Conservation (phyloP, 2,888 invertebrate genomes). For the Prosopocoilus inquinatus region DNA sequence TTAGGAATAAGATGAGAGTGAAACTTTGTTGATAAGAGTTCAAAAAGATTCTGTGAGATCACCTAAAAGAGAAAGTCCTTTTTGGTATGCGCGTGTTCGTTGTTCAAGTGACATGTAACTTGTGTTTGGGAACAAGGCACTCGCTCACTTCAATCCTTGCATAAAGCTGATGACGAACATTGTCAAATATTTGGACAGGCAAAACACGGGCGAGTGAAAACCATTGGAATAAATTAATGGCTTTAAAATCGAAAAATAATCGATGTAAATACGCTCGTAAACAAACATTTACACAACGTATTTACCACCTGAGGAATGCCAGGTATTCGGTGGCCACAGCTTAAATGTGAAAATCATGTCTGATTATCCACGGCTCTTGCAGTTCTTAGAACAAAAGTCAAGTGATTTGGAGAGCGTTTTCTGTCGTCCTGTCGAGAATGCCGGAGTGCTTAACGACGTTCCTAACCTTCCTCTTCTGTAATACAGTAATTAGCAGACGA, state of each 20-base stretch:
- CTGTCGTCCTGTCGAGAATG: neutral
- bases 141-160: no score
- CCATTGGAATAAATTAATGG: neutral
- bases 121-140: no score
- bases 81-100: no score
- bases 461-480: neutral
- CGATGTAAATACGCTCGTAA: neutral
- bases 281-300: slow-evolving; percentile 21
- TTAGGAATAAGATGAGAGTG: no score
- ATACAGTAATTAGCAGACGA: slow-evolving; percentile 1
- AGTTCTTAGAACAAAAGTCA: slow-evolving; percentile 29
- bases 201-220: no score
- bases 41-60: no score
- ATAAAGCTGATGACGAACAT: no score
- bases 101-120: no score
- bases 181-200: no score
- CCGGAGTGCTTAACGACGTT: neutral
- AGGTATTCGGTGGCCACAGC: slow-evolving; percentile 29
- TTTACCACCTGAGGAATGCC: slow-evolving; percentile 27
- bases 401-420: slow-evolving; percentile 21
- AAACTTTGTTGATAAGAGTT: no score
- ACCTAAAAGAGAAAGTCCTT: no score
- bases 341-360: slow-evolving; percentile 34
- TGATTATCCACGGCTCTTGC: slow-evolving; percentile 27
- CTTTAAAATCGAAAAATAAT: neutral